Evolutionary conservation across 2,113 vertebrate species (phyloP).

Genomic region (Ovibos moschatus): DNA sequence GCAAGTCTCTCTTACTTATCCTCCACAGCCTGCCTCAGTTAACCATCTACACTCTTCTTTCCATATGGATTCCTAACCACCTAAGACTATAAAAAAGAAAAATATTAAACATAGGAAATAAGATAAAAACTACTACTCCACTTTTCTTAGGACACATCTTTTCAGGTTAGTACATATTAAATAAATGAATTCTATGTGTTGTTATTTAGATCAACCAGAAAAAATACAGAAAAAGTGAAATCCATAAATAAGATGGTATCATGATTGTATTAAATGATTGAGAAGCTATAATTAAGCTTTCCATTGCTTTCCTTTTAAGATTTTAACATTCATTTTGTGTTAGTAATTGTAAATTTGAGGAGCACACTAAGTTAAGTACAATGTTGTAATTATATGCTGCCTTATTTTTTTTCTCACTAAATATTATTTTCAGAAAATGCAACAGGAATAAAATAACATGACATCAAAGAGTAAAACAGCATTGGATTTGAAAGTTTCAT

Average conservation of each 20-base stretch:
- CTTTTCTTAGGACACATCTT: not conserved
- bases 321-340: not conserved
- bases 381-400: not conserved
- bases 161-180: not conserved
- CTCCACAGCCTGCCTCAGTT: not conserved
- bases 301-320: not conserved
- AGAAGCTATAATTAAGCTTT: conserved; percentile 38
- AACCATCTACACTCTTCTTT: not conserved
- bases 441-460: not conserved
- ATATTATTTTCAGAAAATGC: not conserved
- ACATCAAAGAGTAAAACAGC: not conserved
- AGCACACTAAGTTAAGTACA: not conserved
- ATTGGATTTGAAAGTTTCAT: not conserved
- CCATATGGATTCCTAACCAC: not conserved
- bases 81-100: not conserved
- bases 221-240: conserved; percentile 50
- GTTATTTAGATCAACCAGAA: not conserved
- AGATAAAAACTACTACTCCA: not conserved
- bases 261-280: conserved; percentile 42
- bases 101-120: not conserved
- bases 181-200: not conserved
- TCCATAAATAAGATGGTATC: not conserved
- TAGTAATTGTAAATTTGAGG: not conserved
- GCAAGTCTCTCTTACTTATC: not conserved
- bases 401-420: not conserved